These are phyloP conservation scores for Nyctereutes procyonoides DNA, from an alignment of 2,113 vertebrate genomes.

Conservation along the genomic window DNA sequence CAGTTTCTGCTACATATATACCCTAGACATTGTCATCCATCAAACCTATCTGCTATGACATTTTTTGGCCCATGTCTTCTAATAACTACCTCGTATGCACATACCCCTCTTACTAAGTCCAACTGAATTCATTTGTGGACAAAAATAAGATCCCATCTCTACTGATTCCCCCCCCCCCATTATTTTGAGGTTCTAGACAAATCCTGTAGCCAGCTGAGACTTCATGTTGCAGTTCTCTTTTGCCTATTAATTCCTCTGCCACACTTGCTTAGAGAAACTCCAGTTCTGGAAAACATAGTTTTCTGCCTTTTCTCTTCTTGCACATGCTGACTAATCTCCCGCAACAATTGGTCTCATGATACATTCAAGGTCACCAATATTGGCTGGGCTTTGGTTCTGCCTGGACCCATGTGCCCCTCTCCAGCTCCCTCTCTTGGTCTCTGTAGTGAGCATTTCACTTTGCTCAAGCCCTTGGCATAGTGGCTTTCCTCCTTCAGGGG, in stretches of 20 bases:
- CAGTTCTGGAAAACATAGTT: neutral
- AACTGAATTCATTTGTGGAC: neutral
- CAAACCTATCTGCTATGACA: neutral
- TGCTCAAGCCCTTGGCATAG: neutral
- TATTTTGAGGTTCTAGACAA: constrained; percentile 26
- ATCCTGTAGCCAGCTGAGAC: neutral
- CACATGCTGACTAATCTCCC: neutral
- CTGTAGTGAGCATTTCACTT: neutral
- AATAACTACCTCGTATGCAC: neutral
- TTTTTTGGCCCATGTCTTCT: neutral
- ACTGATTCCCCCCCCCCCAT: neutral
- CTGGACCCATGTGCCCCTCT: neutral
- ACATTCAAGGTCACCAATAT: neutral
- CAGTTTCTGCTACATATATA: neutral
- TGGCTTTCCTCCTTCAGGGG: neutral
- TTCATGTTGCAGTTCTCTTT: neutral
- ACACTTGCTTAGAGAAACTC: neutral
- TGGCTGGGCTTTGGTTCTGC: neutral
- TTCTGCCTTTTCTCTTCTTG: neutral
- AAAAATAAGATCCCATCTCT: neutral
- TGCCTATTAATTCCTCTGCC: neutral
- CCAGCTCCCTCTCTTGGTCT: neutral
- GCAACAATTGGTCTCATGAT: neutral
- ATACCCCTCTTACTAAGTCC: neutral
- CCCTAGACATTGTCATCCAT: neutral